Base-by-base conservation (phyloP, 2,797 vertebrate species). In the Dallia pectoralis region DNA sequence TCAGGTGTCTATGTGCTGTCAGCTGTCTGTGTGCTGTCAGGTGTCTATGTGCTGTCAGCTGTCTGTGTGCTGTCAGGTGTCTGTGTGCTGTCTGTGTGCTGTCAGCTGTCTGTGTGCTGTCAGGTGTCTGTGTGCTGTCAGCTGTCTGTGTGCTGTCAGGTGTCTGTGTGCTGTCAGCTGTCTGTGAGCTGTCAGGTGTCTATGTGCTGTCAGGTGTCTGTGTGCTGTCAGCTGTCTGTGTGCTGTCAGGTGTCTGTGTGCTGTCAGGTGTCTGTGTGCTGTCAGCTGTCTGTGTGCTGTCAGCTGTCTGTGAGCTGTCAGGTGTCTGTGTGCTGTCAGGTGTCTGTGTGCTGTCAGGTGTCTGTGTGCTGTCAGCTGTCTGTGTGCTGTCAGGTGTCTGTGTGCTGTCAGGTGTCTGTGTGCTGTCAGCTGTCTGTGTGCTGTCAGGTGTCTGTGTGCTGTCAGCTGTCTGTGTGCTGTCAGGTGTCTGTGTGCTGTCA, bases 251-350 rank as follows among this genome's bases (percentile, higher is more conserved):
- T 56, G 53, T 56, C 9, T 22, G 22, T 56, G 8, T n/a, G 8
- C 9, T 11, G 53, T 56, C 16, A 56, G n/a, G 8, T 22, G n/a
- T 56, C 53, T 25, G 11, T 56, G 53, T 2, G 2, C 53, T 56
- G 93, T 74, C 53, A 44, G 12, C 0, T 80, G 69, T 73, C 27
- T 40, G 15, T 32, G 63, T 70, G 40, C 73, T 4, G 40, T 44
- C 1, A n/a, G n/a, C n/a, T n/a, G n/a, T n/a, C n/a, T 8, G 8
- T n/a, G n/a, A n/a, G n/a, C 3, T 56, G 53, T 56, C 22, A n/a
- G n/a, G n/a, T n/a, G n/a, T n/a, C n/a, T 25, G 53, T 56, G n/a
- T n/a, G 8, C 22, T 25, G 53, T 56, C n/a, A 25, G n/a, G 8
- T 59, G 53, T 59, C 53, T 12, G 12, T 59, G n/a, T n/a, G n/a